Conservation (phyloP, 2,797 vertebrate species). For the Huso huso region DNA sequence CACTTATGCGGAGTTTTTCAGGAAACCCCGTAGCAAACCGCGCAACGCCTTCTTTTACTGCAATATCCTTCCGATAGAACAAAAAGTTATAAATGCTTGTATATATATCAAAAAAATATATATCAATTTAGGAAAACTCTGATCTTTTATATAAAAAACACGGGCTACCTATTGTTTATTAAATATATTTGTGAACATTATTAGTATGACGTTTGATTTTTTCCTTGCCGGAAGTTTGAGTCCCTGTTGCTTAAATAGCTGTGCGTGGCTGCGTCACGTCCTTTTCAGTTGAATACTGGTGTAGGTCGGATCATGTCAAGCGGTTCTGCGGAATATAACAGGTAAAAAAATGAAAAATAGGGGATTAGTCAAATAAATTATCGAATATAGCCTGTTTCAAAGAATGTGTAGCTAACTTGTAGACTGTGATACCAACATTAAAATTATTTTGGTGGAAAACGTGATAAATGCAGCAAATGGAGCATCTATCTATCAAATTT, state of each 20-base stretch:
- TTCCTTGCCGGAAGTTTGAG: conserved; percentile 61
- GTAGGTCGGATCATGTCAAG: conserved; percentile 82
- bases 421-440: no score
- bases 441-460: no score
- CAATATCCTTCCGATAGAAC: conserved; percentile 77
- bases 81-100: conserved; percentile 50
- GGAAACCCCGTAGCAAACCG: conserved; percentile 51
- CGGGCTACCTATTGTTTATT: not conserved
- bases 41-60: conserved; percentile 53
- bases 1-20: conserved; percentile 10
- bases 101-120: not conserved
- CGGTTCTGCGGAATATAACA: conserved; percentile 90
- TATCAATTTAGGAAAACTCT: not conserved
- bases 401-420: no score
- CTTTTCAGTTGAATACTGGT: conserved; percentile 87
- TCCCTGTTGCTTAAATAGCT: conserved; percentile 74
- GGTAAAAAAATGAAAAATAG: conserved; percentile 52
- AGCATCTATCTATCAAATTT: no score
- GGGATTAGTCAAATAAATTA: not conserved
- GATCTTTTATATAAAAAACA: not conserved
- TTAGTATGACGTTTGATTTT: conserved; percentile 22
- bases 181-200: not conserved
- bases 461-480: no score
- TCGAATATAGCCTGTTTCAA: no score
- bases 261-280: conserved; percentile 47